These are phyloP conservation scores for Ochropleura leucogaster DNA, from an alignment of 2,888 invertebrate species.

Conservation along the genomic window DNA sequence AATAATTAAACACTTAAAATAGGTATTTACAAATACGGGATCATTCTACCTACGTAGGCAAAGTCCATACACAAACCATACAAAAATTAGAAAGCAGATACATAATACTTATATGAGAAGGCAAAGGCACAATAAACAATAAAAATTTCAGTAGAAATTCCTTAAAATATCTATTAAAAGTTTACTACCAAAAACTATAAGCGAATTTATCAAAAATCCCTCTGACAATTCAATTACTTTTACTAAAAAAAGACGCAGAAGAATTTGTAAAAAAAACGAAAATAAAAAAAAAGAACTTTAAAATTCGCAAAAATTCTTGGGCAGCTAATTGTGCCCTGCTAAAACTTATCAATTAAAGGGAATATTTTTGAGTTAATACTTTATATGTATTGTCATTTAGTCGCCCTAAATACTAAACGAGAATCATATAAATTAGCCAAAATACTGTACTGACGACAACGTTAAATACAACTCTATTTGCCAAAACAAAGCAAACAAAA, in stretches of 20 bases:
- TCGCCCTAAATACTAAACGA: constrained; percentile 90
- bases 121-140: constrained; percentile 67
- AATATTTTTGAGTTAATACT: constrained; percentile 85
- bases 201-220: constrained; percentile 71
- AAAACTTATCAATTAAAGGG: constrained; percentile 81
- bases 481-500: constrained; percentile 41
- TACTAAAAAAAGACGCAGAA: constrained; percentile 79
- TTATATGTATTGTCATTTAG: constrained; percentile 90
- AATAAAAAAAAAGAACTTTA: constrained; percentile 57
- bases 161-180: constrained; percentile 68
- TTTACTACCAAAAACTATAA: constrained; percentile 62
- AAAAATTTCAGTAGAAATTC: constrained; percentile 68
- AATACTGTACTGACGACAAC: constrained; percentile 63
- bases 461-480: constrained; percentile 31
- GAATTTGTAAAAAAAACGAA: constrained; percentile 50
- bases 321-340: constrained; percentile 71
- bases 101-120: constrained; percentile 75
- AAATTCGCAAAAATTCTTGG: constrained; percentile 68
- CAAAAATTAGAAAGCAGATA: constrained; percentile 85
- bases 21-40: constrained; percentile 88
- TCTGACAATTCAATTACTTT: constrained; percentile 75
- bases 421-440: constrained; percentile 84
- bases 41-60: constrained; percentile 90
- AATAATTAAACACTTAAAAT: constrained; percentile 86
- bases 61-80: constrained; percentile 88